Evolutionary conservation across 2,113 vertebrate species (phyloP).

Genomic region (Dromas ardeola): DNA sequence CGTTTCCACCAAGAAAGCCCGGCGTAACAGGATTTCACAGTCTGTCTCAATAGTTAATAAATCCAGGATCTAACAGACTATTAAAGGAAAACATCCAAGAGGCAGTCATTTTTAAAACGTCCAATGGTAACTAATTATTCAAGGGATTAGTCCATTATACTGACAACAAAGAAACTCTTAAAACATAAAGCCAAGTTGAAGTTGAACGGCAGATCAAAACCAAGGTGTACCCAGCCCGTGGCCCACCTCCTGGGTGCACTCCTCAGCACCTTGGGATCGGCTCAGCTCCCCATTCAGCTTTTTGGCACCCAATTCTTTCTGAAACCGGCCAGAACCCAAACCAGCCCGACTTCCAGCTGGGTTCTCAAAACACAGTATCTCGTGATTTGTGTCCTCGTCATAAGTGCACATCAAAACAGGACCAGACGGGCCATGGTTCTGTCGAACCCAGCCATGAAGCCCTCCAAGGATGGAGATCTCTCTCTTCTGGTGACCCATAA

Average conservation of each 20-base stretch:
- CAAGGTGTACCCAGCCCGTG: background rate
- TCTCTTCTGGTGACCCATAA: background rate
- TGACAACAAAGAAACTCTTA: constrained; percentile 41
- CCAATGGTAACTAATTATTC: constrained; percentile 44
- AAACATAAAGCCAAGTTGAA: constrained; percentile 20
- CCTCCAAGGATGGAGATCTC: background rate
- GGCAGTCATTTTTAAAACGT: constrained; percentile 26
- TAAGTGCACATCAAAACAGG: background rate
- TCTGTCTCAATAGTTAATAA: constrained; percentile 52
- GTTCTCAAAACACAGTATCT: background rate
- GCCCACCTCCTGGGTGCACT: background rate
- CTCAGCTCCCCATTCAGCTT: background rate
- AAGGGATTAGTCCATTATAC: constrained; percentile 37
- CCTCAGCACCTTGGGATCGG: fast-evolving
- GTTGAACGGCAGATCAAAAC: background rate
- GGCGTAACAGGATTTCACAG: constrained; percentile 36
- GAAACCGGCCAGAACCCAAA: background rate
- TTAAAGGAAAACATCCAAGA: constrained; percentile 49
- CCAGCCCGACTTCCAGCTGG: background rate
- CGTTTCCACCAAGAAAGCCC: background rate
- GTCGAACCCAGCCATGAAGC: background rate
- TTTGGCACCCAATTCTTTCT: background rate
- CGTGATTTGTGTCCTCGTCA: background rate
- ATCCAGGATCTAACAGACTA: constrained; percentile 44
- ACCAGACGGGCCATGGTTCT: background rate